Evolutionary conservation across 2,888 invertebrate genomes (phyloP), one percentile per base, ranked within the genome.

Genomic region (Itoplectis maculator): DNA sequence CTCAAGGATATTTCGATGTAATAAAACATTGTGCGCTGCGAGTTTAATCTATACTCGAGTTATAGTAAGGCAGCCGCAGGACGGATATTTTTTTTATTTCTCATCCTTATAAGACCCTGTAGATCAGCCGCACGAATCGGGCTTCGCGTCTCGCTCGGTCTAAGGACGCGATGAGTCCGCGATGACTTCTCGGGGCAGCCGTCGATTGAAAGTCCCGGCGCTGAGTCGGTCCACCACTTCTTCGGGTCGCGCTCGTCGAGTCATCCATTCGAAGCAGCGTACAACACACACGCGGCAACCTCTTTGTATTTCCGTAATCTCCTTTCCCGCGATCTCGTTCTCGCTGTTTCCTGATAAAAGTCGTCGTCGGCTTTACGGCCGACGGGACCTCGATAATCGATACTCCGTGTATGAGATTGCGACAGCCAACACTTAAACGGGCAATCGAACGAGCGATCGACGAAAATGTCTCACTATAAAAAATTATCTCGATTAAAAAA

Each of bases 251-350:
- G 9, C 35, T 20, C 49, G 15, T n/a, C n/a, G n/a, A n/a, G n/a
- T n/a, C n/a, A 23, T 5, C 18, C 63, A 37, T 9, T 29, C 29
- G 29, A n/a, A n/a, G n/a, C n/a, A n/a, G n/a, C n/a, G n/a, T n/a
- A n/a, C n/a, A n/a, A 8, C 15, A 49, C 51, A 20, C 51, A 20
- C 13, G 23, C 13, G 18, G 3, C 7, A 47, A 35, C 15, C 18
- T 45, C 18, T 23, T 23, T 63, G 63, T n/a, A n/a, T 63, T 77
- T 77, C 77, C 77, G 70, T 63, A 63, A 77, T 69, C 61, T 63
- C 69, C 69, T 63, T 70, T 70, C 42, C 9, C n/a, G 77, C 63
- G 11, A 40, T 69, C 40, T 69, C 40, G 47, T n/a, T 61, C 18
- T 56, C 40, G 68, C 9, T 35, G 9, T 68, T 68, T 68, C 29